phyloP scores from a whole-genome alignment of 2,797 vertebrate species.

The Gobio occitaniae region DNA sequence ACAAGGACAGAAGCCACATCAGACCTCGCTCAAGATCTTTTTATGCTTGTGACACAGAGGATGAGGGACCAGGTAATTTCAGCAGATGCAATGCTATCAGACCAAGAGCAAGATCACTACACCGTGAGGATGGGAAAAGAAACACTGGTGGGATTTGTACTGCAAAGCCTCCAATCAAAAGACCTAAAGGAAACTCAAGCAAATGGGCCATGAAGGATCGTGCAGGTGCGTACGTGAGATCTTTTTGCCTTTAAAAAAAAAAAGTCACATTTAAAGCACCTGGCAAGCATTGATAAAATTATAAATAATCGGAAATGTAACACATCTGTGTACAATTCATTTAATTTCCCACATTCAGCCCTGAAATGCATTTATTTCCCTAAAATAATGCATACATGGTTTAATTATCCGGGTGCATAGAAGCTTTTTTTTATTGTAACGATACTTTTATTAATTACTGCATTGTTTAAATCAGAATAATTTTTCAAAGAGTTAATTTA shows the following conservation, averaged over 20 bases:
- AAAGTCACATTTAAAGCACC: too few species aligned
- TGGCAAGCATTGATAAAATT: not conserved
- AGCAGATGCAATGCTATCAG: slow-evolving; percentile 48
- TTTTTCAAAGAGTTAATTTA: not conserved
- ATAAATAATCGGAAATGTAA: not conserved
- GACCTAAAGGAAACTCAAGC: slow-evolving; percentile 55
- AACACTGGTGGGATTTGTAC: slow-evolving; percentile 52
- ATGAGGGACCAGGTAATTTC: slow-evolving; percentile 21
- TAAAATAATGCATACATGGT: not conserved
- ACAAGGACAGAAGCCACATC: slow-evolving; percentile 52
- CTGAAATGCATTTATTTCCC: not conserved
- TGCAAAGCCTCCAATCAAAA: slow-evolving; percentile 57
- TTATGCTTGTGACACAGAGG: slow-evolving; percentile 74
- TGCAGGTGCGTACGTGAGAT: slow-evolving; percentile 63
- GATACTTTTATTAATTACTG: not conserved
- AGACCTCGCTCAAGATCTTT: slow-evolving; percentile 81
- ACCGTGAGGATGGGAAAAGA: slow-evolving; percentile 57
- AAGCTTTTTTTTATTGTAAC: not conserved
- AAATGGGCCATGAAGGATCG: slow-evolving; percentile 64
- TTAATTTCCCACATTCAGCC: not conserved
- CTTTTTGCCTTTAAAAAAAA: not conserved
- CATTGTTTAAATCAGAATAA: not conserved
- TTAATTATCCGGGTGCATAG: not conserved
- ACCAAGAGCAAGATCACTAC: slow-evolving; percentile 53
- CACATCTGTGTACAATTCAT: not conserved